These are phyloP conservation scores for Hyla sarda DNA, from an alignment of 2,113 vertebrate species.

Conservation along the genomic window DNA sequence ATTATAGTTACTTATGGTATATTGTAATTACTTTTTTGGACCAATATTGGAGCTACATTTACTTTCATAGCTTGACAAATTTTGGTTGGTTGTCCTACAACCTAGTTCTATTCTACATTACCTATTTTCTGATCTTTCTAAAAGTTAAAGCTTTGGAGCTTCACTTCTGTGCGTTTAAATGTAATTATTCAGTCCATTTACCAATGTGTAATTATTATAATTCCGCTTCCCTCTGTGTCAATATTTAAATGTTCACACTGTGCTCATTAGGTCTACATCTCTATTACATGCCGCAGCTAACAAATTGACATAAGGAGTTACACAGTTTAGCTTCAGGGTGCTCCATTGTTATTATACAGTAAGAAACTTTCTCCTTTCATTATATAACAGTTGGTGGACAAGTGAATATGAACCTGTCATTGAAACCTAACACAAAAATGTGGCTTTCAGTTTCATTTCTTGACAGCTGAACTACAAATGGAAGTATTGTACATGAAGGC, in stretches of 20 bases:
- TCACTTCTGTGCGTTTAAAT: background rate
- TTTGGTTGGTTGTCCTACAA: background rate
- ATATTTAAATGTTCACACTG: conserved; percentile 31
- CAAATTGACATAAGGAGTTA: conserved; percentile 5
- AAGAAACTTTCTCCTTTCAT: background rate
- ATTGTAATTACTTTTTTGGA: too few species aligned
- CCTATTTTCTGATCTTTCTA: background rate
- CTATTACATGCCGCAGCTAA: background rate
- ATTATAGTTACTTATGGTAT: too few species aligned
- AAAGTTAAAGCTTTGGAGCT: background rate
- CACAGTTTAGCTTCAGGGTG: conserved; percentile 1
- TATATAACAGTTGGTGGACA: background rate
- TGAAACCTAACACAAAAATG: background rate
- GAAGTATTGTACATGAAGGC: background rate
- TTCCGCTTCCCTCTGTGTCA: conserved; percentile 21
- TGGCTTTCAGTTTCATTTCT: background rate
- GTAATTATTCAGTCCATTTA: conserved; percentile 23
- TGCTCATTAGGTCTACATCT: background rate
- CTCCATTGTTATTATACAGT: background rate
- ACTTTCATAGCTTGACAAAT: background rate
- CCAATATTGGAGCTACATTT: background rate
- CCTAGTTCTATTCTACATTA: background rate
- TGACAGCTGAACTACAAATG: background rate
- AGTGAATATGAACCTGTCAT: background rate
- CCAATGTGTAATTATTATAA: conserved; percentile 41